A percentile compares a stretch with the other conserved stretches of the same genome.
phyloP scores from a whole-genome alignment of 2,797 vertebrate species.

The Pitangus sulphuratus region DNA sequence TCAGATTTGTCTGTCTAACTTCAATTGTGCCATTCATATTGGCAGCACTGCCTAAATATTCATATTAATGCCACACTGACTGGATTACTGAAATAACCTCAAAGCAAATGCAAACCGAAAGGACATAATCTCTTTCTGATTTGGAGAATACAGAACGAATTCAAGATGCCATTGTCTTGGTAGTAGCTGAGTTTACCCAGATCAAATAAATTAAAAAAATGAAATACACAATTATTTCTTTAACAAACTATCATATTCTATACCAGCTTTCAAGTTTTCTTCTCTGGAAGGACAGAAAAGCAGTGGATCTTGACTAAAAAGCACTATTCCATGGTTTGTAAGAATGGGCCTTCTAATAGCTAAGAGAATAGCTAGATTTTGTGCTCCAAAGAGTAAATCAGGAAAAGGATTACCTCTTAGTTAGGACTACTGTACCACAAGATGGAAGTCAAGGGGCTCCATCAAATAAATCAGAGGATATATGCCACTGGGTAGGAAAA shows the following conservation, averaged over 20 bases:
- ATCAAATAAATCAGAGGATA: not conserved
- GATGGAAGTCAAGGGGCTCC: not conserved
- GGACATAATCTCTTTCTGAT: not conserved
- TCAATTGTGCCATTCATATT: not conserved
- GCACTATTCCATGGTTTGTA: rapidly evolving
- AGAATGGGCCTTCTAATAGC: not conserved
- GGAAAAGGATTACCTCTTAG: not conserved
- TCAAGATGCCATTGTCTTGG: not conserved
- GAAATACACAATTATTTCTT: not conserved
- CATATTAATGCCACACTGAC: not conserved
- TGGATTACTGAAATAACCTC: not conserved
- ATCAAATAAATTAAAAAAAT: not conserved
- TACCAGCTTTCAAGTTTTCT: not conserved
- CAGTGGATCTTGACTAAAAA: not conserved
- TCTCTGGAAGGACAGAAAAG: not conserved
- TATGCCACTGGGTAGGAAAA: slow-evolving; percentile 21
- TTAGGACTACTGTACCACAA: not conserved
- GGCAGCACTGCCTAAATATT: not conserved
- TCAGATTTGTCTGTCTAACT: not conserved
- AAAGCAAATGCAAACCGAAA: not conserved
- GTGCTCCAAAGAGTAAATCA: not conserved
- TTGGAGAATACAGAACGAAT: not conserved
- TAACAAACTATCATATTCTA: not conserved
- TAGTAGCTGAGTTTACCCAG: not conserved
- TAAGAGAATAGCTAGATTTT: not conserved